A percentile compares a stretch with the other conserved stretches of the same genome.
Conservation (phyloP, 1,140 invertebrate species). For the Charaxes varanes region DNA sequence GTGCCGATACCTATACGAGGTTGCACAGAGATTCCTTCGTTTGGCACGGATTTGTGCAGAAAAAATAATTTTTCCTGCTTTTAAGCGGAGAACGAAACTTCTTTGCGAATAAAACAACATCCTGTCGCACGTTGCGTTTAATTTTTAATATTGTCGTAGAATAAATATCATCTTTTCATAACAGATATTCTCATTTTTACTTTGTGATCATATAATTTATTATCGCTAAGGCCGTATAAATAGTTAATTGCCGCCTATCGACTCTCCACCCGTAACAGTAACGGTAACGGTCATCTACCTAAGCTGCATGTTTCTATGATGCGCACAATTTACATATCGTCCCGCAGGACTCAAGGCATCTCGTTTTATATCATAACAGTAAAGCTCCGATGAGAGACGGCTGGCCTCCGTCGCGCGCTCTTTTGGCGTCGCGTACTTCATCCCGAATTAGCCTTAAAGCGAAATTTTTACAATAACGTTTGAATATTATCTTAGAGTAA, state of each 20-base stretch:
- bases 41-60: too few species aligned
- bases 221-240: conserved; percentile 38
- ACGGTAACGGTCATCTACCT: too few species aligned
- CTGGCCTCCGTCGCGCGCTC: too few species aligned
- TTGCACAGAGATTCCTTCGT: too few species aligned
- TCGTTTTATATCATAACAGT: conserved; percentile 8
- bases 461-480: conserved; percentile 6
- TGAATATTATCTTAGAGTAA: conserved; percentile 4
- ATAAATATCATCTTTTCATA: conserved; percentile 48
- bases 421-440: too few species aligned
- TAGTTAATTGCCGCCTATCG: conserved; percentile 38
- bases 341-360: conserved; percentile 57
- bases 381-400: conserved; percentile 23
- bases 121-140: conserved; percentile 50
- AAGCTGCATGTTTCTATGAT: too few species aligned
- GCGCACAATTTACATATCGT: conserved; percentile 34
- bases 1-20: too few species aligned
- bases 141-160: conserved; percentile 61
- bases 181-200: conserved; percentile 31
- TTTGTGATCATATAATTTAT: conserved; percentile 30
- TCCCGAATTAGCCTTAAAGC: conserved; percentile 19
- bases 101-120: conserved; percentile 41
- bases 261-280: too few species aligned
- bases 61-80: too few species aligned
- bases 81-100: too few species aligned